Conservation (phyloP, 2,888 invertebrate genomes). For the Drosophila suboccidentalis region DNA sequence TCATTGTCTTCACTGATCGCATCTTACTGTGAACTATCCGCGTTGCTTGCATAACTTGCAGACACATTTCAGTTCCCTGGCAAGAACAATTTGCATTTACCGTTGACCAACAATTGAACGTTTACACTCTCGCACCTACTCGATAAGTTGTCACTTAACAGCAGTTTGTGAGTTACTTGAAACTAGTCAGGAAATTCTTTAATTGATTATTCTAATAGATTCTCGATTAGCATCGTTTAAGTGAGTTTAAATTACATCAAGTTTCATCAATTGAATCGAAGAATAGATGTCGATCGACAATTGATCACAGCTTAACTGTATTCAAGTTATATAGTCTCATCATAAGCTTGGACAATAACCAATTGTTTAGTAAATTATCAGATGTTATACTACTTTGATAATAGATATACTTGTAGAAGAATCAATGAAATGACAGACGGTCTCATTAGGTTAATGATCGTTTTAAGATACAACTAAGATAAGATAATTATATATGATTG, state of each 20-base stretch:
- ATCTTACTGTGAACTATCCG: constrained; percentile 1
- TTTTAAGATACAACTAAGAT: constrained; percentile 1
- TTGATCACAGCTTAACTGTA: no score
- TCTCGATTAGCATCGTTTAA: not conserved
- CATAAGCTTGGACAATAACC: not conserved
- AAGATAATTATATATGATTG: constrained; percentile 1
- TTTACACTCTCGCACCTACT: not conserved
- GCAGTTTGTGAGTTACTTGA: not conserved
- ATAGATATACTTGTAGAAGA: not conserved
- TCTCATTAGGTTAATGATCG: constrained; percentile 1
- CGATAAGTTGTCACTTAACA: constrained; percentile 14
- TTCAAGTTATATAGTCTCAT: not conserved
- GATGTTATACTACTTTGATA: not conserved
- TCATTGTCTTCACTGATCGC: constrained; percentile 4
- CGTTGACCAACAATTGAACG: constrained; percentile 3
- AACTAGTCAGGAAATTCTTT: constrained; percentile 1
- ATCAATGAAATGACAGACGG: not conserved
- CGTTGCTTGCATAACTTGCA: not conserved
- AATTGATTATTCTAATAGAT: not conserved
- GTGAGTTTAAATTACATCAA: not conserved
- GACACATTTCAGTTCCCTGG: constrained; percentile 9
- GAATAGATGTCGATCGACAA: no score
- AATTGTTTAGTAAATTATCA: not conserved
- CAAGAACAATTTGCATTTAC: constrained; percentile 29
- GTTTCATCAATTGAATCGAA: not conserved